Percentiles rank a stretch among this genome's conserved stretches.
Conservation (phyloP, 2,797 vertebrate genomes). For the Brotula barbata region DNA sequence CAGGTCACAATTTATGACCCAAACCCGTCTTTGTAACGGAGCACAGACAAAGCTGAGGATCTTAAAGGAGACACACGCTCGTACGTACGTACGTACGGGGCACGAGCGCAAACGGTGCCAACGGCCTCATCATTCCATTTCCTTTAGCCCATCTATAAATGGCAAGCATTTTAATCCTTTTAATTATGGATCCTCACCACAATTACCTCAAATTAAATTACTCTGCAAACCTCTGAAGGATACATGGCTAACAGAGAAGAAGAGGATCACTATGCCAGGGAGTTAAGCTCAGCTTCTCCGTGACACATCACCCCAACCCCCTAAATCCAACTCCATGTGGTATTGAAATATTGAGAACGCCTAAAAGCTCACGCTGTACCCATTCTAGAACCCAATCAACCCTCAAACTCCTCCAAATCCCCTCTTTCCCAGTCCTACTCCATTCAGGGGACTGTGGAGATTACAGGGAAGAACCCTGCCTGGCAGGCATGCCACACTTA, state of each 20-base stretch:
- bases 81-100: too few species aligned
- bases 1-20: too few species aligned
- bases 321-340: slow-evolving; percentile 75
- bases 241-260: slow-evolving; percentile 72
- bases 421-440: slow-evolving; percentile 72
- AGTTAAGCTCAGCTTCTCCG: slow-evolving; percentile 75
- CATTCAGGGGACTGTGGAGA: slow-evolving; percentile 72
- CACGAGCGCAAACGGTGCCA: slow-evolving; percentile 63
- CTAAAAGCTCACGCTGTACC: slow-evolving; percentile 70
- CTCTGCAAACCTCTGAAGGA: slow-evolving; percentile 83
- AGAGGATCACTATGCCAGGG: slow-evolving; percentile 72
- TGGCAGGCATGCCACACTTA: slow-evolving; percentile 79
- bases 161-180: slow-evolving; percentile 82
- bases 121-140: slow-evolving; percentile 72
- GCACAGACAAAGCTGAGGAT: slow-evolving; percentile 59
- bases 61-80: slow-evolving; percentile 62
- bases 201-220: slow-evolving; percentile 87
- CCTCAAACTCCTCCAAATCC: slow-evolving; percentile 74
- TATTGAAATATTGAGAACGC: slow-evolving; percentile 75
- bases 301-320: slow-evolving; percentile 70
- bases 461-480: slow-evolving; percentile 75
- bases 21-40: too few species aligned
- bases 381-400: slow-evolving; percentile 74
- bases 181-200: slow-evolving; percentile 81
- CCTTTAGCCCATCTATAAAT: slow-evolving; percentile 78